Percentiles rank a stretch among this genome's conserved stretches.
Evolutionary conservation across 2,888 invertebrate genomes (phyloP).

Genomic region (Dolichomitus sp.): DNA sequence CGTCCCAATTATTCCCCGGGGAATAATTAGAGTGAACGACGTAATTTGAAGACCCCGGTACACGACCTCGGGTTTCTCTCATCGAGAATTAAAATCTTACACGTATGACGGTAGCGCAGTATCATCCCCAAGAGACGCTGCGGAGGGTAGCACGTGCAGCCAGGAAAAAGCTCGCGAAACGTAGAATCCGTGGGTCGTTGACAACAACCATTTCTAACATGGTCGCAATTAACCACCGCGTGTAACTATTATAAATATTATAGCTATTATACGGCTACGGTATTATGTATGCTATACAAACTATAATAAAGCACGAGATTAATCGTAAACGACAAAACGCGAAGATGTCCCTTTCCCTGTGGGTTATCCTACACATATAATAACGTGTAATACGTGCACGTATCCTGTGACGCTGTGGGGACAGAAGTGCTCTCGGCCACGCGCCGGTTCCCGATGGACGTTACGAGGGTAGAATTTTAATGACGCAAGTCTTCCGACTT

Average conservation of each 20-base stretch:
- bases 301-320: slow-evolving; percentile 59
- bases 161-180: slow-evolving; percentile 27
- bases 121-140: slow-evolving; percentile 40
- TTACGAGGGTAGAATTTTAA: slow-evolving; percentile 79
- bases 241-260: slow-evolving; percentile 26
- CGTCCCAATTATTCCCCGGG: too few species aligned
- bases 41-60: slow-evolving; percentile 47
- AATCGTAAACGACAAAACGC: slow-evolving; percentile 65
- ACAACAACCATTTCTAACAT: slow-evolving; percentile 32
- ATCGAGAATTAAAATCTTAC: slow-evolving; percentile 78
- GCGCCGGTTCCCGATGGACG: slow-evolving; percentile 74
- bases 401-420: slow-evolving; percentile 39
- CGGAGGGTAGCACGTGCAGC: slow-evolving; percentile 10
- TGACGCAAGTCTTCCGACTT: slow-evolving; percentile 68
- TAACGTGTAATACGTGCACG: slow-evolving; percentile 58
- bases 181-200: slow-evolving; percentile 49
- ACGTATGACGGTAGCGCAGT: slow-evolving; percentile 62
- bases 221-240: slow-evolving; percentile 15
- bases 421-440: slow-evolving; percentile 39
- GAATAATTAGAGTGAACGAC: slow-evolving; percentile 72
- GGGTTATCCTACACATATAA: slow-evolving; percentile 45
- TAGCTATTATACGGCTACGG: not conserved
- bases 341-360: slow-evolving; percentile 42
- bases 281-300: not conserved
- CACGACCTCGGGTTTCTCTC: slow-evolving; percentile 46